Conservation (phyloP, 2,113 vertebrate genomes). For the Herpailurus yagouaroundi region DNA sequence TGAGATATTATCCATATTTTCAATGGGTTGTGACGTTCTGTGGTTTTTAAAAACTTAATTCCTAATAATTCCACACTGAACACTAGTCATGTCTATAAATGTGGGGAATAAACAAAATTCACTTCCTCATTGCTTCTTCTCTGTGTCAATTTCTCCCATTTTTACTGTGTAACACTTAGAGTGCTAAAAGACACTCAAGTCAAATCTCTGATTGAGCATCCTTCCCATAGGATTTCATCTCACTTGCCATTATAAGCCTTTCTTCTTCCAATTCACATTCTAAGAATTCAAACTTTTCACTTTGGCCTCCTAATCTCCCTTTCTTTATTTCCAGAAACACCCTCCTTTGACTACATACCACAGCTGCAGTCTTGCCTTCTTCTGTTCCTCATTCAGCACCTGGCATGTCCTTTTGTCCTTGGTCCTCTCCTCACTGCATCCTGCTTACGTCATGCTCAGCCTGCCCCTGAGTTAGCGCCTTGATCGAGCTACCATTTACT, state of each 20-base stretch:
- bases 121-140: not conserved
- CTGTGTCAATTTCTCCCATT: not conserved
- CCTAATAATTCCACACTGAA: not conserved
- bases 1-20: not conserved
- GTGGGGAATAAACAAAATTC: not conserved
- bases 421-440: not conserved
- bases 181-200: not conserved
- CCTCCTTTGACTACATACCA: accelerated
- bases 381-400: not conserved
- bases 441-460: not conserved
- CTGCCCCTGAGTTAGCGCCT: not conserved
- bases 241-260: not conserved
- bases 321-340: not conserved
- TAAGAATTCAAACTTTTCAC: not conserved
- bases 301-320: not conserved
- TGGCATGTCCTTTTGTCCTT: not conserved
- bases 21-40: not conserved
- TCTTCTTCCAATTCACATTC: not conserved
- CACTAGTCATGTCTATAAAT: not conserved
- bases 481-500: not conserved
- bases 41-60: not conserved
- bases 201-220: not conserved
- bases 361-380: too few species aligned
- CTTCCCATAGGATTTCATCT: not conserved
- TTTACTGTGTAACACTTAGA: not conserved